Evolutionary conservation across 2,888 invertebrate species (phyloP), one percentile per base, ranked within the genome.

Genomic region (Cryptocephalus primarius): DNA sequence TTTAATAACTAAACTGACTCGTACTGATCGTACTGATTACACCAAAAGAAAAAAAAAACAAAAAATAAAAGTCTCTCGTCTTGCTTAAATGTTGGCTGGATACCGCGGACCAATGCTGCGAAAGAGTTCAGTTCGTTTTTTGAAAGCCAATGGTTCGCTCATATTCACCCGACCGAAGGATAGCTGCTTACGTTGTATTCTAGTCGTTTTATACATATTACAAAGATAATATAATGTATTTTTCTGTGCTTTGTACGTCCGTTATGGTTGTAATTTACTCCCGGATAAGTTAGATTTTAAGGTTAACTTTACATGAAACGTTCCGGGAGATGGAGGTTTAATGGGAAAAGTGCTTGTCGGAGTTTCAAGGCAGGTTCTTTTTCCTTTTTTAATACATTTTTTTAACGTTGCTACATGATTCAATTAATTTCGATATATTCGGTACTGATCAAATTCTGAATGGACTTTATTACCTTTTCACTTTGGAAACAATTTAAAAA

Each of bases 151-250:
- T 62, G 64, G 64, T 60, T 63, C 63, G 63, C 63, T 58, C 61
- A 41, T 22, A 22, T 47, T 52, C 63, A 61, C 6, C 22, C 22
- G 22, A 22, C 64, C 63, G 66, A 67, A 66, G 66, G 68, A 62
- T 55, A 55, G 56, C 61, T 64, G 65, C 66, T 67, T 66, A 64
- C 57, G 62, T 62, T 59, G 58, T 62, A 62, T 55, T 68, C 67
- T 69, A 69, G 68, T 69, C 67, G 66, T 68, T 69, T 68, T 69
- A 67, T 68, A 67, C 67, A 68, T 68, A 64, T 36, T n/a, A n/a
- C n/a, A 36, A 11, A 36, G 22, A 22, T 22, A 66, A 67, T 62
- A 66, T 65, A 64, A 62, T 63, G 67, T 69, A 68, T 68, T 66
- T 68, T 68, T 67, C 65, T 67, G 65, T 67, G 68, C 68, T 68